Percentiles rank a stretch among this genome's conserved stretches.
Evolutionary conservation across 2,797 vertebrate species (phyloP).

Genomic region (Lacerta viridis): DNA sequence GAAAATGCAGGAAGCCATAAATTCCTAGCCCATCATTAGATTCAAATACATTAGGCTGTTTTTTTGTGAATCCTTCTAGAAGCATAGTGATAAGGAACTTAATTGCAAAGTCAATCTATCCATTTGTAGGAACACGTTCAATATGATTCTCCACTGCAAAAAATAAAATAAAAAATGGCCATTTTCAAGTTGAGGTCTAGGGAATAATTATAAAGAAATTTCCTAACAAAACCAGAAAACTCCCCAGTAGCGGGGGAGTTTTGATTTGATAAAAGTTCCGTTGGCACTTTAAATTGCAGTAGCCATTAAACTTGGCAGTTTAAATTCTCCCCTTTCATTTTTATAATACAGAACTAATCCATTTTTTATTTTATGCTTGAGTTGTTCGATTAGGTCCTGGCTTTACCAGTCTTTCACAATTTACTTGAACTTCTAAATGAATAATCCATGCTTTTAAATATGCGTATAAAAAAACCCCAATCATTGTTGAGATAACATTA

Average conservation of each 20-base stretch:
- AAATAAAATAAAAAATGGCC: not conserved
- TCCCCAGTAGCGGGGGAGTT: not conserved
- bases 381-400: constrained; percentile 9
- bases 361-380: constrained; percentile 24
- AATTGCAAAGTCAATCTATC: not conserved
- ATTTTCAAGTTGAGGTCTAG: not conserved
- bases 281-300: not conserved
- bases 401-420: constrained; percentile 17
- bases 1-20: not conserved
- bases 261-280: constrained; percentile 17
- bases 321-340: not conserved
- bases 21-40: not conserved
- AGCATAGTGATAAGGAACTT: not conserved
- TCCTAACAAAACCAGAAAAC: not conserved
- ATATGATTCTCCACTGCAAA: not conserved
- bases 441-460: constrained; percentile 5
- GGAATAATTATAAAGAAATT: not conserved
- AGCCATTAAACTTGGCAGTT: not conserved
- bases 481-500: not conserved
- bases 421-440: constrained; percentile 21
- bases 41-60: not conserved
- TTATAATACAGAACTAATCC: not conserved
- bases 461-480: not conserved
- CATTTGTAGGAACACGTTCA: not conserved
- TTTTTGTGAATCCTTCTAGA: not conserved